Conservation (phyloP, 2,797 vertebrate species). For the Takifugu ocellatus region DNA sequence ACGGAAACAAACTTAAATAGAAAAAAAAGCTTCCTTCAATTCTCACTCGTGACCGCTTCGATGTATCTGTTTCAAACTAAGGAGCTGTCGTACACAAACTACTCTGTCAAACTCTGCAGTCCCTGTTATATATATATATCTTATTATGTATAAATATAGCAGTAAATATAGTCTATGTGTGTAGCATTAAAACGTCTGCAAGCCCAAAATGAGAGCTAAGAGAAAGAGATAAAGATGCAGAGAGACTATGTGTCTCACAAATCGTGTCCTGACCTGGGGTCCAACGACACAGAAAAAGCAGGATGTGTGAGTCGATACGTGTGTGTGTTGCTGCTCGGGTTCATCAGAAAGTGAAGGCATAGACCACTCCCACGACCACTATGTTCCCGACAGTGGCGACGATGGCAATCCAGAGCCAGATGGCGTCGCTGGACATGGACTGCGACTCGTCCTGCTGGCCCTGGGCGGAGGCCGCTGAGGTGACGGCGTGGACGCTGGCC, state of each 20-base stretch:
- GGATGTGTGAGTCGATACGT: constrained; percentile 3
- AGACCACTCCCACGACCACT: constrained; percentile 94
- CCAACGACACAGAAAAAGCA: constrained; percentile 23
- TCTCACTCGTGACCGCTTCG: constrained; percentile 20
- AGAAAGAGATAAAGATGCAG: constrained; percentile 1
- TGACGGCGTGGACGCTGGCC: constrained; percentile 84
- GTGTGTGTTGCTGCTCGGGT: constrained; percentile 16
- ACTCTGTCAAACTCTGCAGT: constrained; percentile 18
- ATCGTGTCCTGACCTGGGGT: constrained; percentile 24
- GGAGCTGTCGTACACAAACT: constrained; percentile 22
- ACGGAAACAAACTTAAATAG: constrained; percentile 50
- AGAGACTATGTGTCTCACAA: constrained; percentile 16
- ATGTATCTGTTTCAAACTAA: constrained; percentile 33
- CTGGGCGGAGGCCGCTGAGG: constrained; percentile 72
- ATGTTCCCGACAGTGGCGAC: constrained; percentile 98
- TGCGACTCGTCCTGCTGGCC: constrained; percentile 84
- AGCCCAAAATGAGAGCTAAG: constrained; percentile 3
- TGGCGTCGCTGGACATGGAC: constrained; percentile 89
- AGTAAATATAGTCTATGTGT: constrained; percentile 31
- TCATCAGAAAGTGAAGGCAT: constrained; percentile 93
- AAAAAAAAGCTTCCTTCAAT: constrained; percentile 22
- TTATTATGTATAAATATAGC: constrained; percentile 31
- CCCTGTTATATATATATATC: not conserved
- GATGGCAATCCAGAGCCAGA: constrained; percentile 98
- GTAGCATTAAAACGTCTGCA: constrained; percentile 16